Evolutionary conservation across 2,113 vertebrate species (phyloP), one percentile per base, ranked within the genome.

Genomic region (Megalops atlanticus): DNA sequence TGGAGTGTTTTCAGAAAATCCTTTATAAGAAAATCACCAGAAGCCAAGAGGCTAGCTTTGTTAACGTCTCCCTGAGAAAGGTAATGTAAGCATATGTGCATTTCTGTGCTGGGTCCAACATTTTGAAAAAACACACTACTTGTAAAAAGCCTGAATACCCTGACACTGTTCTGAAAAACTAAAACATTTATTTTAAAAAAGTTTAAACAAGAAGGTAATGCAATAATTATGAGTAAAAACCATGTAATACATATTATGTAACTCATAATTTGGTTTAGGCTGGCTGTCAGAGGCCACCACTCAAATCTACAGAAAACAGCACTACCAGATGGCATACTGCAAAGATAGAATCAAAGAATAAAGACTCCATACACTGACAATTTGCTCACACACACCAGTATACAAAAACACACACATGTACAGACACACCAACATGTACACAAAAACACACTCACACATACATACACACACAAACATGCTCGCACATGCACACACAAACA

Each of bases 291-390:
- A 39, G 31, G 21, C 15, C 39, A 58, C 15, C 27, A 14, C 35
- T 5, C 58, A 54, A 43, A 76, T 83, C 27, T 76, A 77, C 74
- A 72, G 43, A n/a, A 78, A 15, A 85, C n/a, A 24, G 16, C 41
- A 40, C 38, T 45, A n/a, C 40, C 49, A 79, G 82, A 81, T 64
- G 58, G 69, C 72, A 74, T 54, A 64, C 11, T 41, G 43, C 21
- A 47, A 75, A 69, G 73, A 77, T n/a, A 58, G 36, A 11, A 54
- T 10, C 8, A 75, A 52, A n/a, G 6, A 75, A 64, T 24, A 6
- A 31, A 64, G n/a, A 64, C 54, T 24, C 21, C 52, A 45, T n/a
- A n/a, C n/a, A n/a, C n/a, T n/a, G n/a, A n/a, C n/a, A n/a, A n/a
- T n/a, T n/a, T n/a, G n/a, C n/a, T 10, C 7, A 45, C 14, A 14